A percentile compares a stretch with the other conserved stretches of the same genome.
Conservation (phyloP, 2,113 vertebrate species). For the Alethe castanea region DNA sequence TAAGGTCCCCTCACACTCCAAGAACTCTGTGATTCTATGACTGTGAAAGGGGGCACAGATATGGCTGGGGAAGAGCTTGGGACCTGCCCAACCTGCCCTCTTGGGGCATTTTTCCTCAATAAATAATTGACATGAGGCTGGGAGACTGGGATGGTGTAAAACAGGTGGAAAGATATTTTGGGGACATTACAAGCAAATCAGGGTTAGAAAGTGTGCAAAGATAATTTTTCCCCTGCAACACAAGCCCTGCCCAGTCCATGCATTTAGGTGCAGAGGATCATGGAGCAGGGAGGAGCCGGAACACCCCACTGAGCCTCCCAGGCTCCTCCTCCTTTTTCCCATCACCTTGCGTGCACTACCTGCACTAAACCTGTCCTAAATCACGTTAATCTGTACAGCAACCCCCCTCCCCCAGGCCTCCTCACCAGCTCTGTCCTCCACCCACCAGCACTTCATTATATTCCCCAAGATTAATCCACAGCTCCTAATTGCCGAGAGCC, state of each 20-base stretch:
- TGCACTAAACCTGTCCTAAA: neutral
- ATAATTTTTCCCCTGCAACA: neutral
- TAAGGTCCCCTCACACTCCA: neutral
- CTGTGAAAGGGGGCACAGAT: neutral
- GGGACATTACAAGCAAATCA: neutral
- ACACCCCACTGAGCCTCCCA: neutral
- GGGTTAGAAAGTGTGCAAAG: neutral
- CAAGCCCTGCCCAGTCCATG: fast-evolving
- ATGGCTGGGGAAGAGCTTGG: neutral
- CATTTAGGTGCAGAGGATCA: neutral
- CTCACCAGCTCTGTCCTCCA: neutral
- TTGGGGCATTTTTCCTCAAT: neutral
- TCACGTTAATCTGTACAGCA: neutral
- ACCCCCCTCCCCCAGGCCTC: fast-evolving
- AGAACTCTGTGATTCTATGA: neutral
- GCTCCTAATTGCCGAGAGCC: neutral
- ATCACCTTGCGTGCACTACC: neutral
- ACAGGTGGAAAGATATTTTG: neutral
- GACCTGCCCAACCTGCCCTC: neutral
- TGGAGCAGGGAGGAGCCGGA: neutral
- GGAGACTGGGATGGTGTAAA: neutral
- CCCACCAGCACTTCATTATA: neutral
- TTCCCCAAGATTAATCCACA: constrained; percentile 7
- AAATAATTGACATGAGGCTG: neutral
- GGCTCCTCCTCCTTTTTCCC: neutral